These are phyloP conservation scores for Hymenochirus boettgeri DNA, from an alignment of 2,113 vertebrate species.

Conservation along the genomic window DNA sequence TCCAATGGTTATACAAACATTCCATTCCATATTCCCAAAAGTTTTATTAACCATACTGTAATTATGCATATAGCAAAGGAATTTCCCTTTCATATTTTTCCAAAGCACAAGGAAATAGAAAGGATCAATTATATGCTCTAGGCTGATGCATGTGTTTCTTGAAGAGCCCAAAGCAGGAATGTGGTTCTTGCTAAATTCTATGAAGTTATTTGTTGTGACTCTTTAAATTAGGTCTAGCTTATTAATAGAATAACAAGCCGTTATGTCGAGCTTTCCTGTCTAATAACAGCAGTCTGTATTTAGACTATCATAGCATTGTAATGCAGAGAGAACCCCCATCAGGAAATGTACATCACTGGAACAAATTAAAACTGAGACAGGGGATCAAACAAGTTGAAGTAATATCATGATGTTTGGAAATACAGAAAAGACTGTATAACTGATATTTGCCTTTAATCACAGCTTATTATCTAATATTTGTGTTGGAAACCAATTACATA, in stretches of 20 bases:
- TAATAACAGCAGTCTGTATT: conserved; percentile 9
- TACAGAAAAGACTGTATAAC: too few species aligned
- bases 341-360: too few species aligned
- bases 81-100: conserved; percentile 25
- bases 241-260: conserved; percentile 32
- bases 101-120: conserved; percentile 22
- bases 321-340: too few species aligned
- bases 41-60: conserved; percentile 28
- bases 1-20: conserved; percentile 10
- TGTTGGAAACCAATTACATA: too few species aligned
- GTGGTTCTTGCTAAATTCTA: conserved; percentile 26
- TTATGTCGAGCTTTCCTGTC: conserved; percentile 19
- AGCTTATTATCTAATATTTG: too few species aligned
- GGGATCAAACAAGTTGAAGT: too few species aligned
- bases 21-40: neutral
- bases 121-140: conserved; percentile 35
- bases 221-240: conserved; percentile 12
- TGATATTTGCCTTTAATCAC: too few species aligned
- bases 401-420: too few species aligned
- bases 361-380: too few species aligned
- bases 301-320: too few species aligned
- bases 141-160: conserved; percentile 30
- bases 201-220: conserved; percentile 35
- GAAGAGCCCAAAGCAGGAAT: conserved; percentile 23
- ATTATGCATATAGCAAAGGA: conserved; percentile 12